Evolutionary conservation across 2,888 invertebrate genomes (phyloP).

Genomic region (Acleris sparsana): DNA sequence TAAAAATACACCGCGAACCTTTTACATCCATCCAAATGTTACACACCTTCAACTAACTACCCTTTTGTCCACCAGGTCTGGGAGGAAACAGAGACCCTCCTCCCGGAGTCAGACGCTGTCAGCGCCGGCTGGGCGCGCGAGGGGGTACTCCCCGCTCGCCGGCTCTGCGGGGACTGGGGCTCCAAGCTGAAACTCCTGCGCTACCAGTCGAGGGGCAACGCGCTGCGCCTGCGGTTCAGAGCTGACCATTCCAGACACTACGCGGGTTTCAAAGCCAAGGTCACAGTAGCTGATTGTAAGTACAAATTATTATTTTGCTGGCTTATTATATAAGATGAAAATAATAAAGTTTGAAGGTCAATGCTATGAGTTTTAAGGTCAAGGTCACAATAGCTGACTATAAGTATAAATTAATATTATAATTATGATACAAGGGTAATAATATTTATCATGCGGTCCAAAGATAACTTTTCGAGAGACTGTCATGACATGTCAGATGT

Average conservation of each 20-base stretch:
- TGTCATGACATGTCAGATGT: too few species aligned
- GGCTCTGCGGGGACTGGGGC: slow-evolving; percentile 92
- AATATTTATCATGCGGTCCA: too few species aligned
- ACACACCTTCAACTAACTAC: background rate
- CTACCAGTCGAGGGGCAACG: slow-evolving; percentile 85
- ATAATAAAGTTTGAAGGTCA: too few species aligned
- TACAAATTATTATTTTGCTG: slow-evolving; percentile 40
- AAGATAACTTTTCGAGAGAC: too few species aligned
- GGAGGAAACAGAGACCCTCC: slow-evolving; percentile 66
- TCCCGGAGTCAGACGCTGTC: slow-evolving; percentile 68
- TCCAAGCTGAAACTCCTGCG: slow-evolving; percentile 88
- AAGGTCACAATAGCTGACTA: slow-evolving; percentile 89
- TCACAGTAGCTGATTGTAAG: slow-evolving; percentile 89
- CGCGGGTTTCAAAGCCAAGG: slow-evolving; percentile 88
- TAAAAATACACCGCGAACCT: too few species aligned
- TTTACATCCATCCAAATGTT: too few species aligned
- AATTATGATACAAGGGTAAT: too few species aligned
- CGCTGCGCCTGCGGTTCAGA: slow-evolving; percentile 86
- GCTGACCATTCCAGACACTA: slow-evolving; percentile 91
- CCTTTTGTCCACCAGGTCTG: slow-evolving; percentile 56
- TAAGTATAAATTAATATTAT: slow-evolving; percentile 68
- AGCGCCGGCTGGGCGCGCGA: slow-evolving; percentile 72
- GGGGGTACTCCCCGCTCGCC: slow-evolving; percentile 60
- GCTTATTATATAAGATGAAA: too few species aligned
- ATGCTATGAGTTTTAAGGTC: slow-evolving; percentile 83